A percentile compares a stretch with the other conserved stretches of the same genome.
These are phyloP conservation scores for Cheilosia variabilis DNA, from an alignment of 2,888 invertebrate genomes.

Conservation along the genomic window DNA sequence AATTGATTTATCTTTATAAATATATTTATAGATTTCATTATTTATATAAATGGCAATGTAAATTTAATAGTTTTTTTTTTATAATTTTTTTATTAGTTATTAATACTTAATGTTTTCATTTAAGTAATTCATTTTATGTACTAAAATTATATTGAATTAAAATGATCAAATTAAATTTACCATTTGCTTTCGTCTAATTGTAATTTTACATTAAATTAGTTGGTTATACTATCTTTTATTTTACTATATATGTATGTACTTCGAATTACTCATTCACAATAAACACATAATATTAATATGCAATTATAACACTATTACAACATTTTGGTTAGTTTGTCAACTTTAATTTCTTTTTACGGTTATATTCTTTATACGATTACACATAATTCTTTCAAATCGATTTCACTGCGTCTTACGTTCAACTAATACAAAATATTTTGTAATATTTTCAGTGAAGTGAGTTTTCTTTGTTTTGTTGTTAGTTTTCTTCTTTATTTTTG, in stretches of 20 bases:
- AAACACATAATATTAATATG: constrained; percentile 58
- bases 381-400: constrained; percentile 24
- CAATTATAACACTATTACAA: constrained; percentile 71
- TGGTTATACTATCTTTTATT: constrained; percentile 47
- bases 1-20: constrained; percentile 64
- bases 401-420: constrained; percentile 37
- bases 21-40: constrained; percentile 63
- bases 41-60: constrained; percentile 75
- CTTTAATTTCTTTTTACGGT: constrained; percentile 49
- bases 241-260: constrained; percentile 42
- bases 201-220: constrained; percentile 63
- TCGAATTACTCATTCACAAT: constrained; percentile 36
- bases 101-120: constrained; percentile 56
- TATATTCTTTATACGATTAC: constrained; percentile 39
- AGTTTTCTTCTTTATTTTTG: constrained; percentile 6
- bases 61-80: constrained; percentile 70
- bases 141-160: constrained; percentile 43
- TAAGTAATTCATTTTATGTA: constrained; percentile 46
- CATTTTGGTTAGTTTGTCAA: constrained; percentile 71
- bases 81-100: constrained; percentile 38
- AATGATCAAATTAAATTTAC: constrained; percentile 65
- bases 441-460: constrained; percentile 51
- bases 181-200: constrained; percentile 50
- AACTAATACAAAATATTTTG: constrained; percentile 22
- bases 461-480: constrained; percentile 15